Evolutionary conservation across 2,797 vertebrate species (phyloP), one percentile per base, ranked within the genome.

Genomic region (Melanotaenia pygmaea): DNA sequence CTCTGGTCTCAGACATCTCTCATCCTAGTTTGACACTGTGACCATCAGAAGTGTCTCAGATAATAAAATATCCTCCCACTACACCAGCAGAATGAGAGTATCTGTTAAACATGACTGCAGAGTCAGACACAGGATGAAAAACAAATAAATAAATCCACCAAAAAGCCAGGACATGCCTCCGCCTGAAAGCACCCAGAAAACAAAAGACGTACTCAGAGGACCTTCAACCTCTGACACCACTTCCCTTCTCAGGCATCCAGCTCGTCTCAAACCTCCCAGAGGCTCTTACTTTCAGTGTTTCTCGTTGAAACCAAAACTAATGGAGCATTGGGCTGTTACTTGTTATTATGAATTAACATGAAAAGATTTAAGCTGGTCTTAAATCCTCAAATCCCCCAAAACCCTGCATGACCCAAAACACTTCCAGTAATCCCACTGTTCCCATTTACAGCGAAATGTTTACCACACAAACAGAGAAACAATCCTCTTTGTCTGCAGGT

Each of bases 381-480:
- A 73, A 78, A 26, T 13, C 53, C 26, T 50, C 34, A 69, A 77
- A 79, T 60, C 53, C 74, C 64, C 59, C 28, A 79, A 86, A 86
- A 74, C 62, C 84, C 64, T 38, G 40, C 43, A 1, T 86, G 88
- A 89, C 89, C 84, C 74, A 87, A 83, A 86, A 85, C 67, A 24
- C 75, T 70, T 38, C 72, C 80, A 76, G 43, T 88, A 86, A 89
- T 89, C 83, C 87, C 75, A 69, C 47, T 73, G 84, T 70, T 81
- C 82, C 79, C 80, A 72, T 67, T 86, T 0, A 66, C 20, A 78
- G 37, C 11, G 9, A 57, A 20, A 0, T 34, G 57, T 72, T 71
- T 45, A 73, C 20, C 20, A 38, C 47, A 43, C 12, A 63, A 22
- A 81, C 60, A 73, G 45, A 58, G 26, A 54, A 24, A 54, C 30